Conservation (phyloP, 2,888 invertebrate species). For the Drosophila testacea region DNA sequence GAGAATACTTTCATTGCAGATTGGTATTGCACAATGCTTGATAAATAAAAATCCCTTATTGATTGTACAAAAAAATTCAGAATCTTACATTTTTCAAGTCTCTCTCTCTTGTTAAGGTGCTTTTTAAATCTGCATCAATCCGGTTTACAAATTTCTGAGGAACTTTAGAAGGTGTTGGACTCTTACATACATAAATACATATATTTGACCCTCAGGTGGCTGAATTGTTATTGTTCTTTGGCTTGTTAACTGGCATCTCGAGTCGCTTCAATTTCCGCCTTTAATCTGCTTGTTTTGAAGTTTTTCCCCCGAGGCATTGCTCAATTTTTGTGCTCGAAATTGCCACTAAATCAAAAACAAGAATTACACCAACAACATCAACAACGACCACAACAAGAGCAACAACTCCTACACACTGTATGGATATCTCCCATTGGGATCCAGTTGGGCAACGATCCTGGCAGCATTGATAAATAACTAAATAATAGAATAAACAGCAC, state of each 20-base stretch:
- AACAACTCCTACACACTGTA: constrained; percentile 63
- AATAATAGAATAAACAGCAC: constrained; percentile 75
- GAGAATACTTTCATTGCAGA: constrained; percentile 8
- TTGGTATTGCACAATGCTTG: constrained; percentile 6
- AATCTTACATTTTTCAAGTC: background rate
- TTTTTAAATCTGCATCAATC: background rate
- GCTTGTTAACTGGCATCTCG: constrained; percentile 56
- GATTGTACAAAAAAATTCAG: background rate
- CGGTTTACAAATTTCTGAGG: background rate
- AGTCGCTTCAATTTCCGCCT: constrained; percentile 67
- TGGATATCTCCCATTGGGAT: constrained; percentile 39
- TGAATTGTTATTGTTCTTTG: constrained; percentile 44
- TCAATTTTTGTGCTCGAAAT: constrained; percentile 72
- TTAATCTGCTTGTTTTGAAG: constrained; percentile 61
- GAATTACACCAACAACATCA: constrained; percentile 29
- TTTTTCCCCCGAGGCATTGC: constrained; percentile 53
- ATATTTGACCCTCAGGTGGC: constrained; percentile 46
- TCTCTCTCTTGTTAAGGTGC: background rate
- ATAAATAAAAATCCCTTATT: too few species aligned
- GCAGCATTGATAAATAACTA: constrained; percentile 72
- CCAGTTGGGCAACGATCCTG: constrained; percentile 31
- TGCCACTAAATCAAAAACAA: constrained; percentile 76
- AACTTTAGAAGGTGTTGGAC: constrained; percentile 17
- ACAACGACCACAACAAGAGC: constrained; percentile 6
- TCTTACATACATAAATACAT: background rate